Evolutionary conservation across 2,113 vertebrate genomes (phyloP), one percentile per base, ranked within the genome.

Genomic region (Parus major): DNA sequence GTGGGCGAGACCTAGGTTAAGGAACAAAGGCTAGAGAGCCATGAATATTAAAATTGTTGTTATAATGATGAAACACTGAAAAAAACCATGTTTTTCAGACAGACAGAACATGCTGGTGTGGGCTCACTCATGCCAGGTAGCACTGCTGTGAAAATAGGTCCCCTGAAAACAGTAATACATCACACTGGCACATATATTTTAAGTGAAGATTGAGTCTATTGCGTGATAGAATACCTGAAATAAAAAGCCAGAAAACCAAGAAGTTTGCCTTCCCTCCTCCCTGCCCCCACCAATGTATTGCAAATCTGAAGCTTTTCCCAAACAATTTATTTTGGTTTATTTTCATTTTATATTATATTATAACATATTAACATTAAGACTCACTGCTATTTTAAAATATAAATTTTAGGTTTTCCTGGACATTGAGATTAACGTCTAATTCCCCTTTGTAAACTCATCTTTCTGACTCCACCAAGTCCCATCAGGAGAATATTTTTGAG

Each of bases 221-320:
- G 60, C 59, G 49, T 42, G 23, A 59, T 39, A 78, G 9, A 66
- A 78, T 28, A 84, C 3, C 8, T 87, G 47, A 44, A 44, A 66
- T 53, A 47, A 68, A 79, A 65, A 29, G 11, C 9, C 12, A 44
- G 47, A 44, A 69, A 36, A 2, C 0, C 22, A 47, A 10, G 13
- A 70, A 53, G 2, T 24, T 66, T 29, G 4, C 20, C 15, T 69
- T 71, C 10, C 16, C 28, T 24, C 7, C 21, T 61, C 12, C 41
- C 14, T 4, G 1, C 18, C 2, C 4, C 4, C 5, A 16, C 2
- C 22, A 44, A 10, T 7, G 7, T 31, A 12, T n/a, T 44, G 10
- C 17, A 70, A 21, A 55, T 21, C 53, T 55, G 15, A 75, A 63
- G 16, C 2, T 55, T 64, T 87, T 50, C 9, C 29, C 7, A 8